phyloP scores from a whole-genome alignment of 2,888 invertebrate species.

The Horisme vitalbata region DNA sequence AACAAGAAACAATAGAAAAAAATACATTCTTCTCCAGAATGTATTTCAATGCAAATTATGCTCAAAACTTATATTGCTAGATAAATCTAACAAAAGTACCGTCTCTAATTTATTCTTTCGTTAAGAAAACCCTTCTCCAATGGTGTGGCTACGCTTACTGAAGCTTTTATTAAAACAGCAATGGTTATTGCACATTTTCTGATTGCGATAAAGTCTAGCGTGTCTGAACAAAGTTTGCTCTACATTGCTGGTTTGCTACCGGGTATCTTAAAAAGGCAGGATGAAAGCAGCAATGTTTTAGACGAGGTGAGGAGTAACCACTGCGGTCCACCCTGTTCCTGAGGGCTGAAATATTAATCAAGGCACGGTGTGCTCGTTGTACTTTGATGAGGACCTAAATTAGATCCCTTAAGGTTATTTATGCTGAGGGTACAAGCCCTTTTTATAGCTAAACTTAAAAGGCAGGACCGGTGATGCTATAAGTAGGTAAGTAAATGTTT shows the following conservation, averaged over 20 bases:
- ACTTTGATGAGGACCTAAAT: slow-evolving; percentile 48
- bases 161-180: slow-evolving; percentile 3
- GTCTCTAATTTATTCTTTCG: too few relatives aligned
- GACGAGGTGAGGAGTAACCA: not conserved
- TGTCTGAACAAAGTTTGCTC: not conserved
- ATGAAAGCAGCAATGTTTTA: slow-evolving; percentile 14
- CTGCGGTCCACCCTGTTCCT: slow-evolving; percentile 31
- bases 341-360: slow-evolving; percentile 46
- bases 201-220: not conserved
- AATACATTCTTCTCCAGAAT: too few relatives aligned
- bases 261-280: not conserved
- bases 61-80: too few relatives aligned
- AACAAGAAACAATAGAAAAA: too few relatives aligned
- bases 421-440: slow-evolving; percentile 27
- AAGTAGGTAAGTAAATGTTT: slow-evolving; percentile 21
- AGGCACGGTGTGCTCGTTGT: slow-evolving; percentile 38
- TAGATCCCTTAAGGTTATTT: slow-evolving; percentile 45
- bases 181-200: slow-evolving; percentile 1
- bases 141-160: too few relatives aligned
- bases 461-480: slow-evolving; percentile 18
- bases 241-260: slow-evolving; percentile 9
- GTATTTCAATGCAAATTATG: too few relatives aligned
- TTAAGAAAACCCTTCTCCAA: too few relatives aligned
- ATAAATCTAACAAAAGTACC: too few relatives aligned
- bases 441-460: slow-evolving; percentile 28